Evolutionary conservation across 2,797 vertebrate species (phyloP).

Genomic region (Merluccius polli): DNA sequence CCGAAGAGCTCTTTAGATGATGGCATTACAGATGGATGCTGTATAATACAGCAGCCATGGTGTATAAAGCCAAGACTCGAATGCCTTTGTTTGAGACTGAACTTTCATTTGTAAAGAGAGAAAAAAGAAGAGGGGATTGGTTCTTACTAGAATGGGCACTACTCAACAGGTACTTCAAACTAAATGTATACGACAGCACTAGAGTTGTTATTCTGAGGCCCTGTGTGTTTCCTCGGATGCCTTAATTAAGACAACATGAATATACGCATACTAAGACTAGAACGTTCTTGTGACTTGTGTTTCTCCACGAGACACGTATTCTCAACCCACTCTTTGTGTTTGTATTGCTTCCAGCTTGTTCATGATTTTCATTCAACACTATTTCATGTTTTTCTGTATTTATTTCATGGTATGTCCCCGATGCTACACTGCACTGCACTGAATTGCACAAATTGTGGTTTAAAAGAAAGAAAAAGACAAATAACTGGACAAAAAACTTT

Average conservation of each 20-base stretch:
- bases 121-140: conserved; percentile 8
- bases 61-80: not conserved
- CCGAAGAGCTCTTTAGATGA: not conserved
- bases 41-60: not conserved
- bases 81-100: conserved; percentile 7
- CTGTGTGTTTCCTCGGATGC: conserved; percentile 38
- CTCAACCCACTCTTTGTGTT: not conserved
- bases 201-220: conserved; percentile 28
- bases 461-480: conserved; percentile 3
- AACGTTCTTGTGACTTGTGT: not conserved
- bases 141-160: conserved; percentile 22
- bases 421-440: conserved; percentile 46
- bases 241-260: conserved; percentile 40
- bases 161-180: conserved; percentile 23
- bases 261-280: not conserved
- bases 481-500: not conserved
- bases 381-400: not conserved
- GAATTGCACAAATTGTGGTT: conserved; percentile 55
- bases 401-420: conserved; percentile 7
- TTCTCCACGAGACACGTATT: not conserved
- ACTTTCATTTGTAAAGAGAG: not conserved
- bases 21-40: not conserved
- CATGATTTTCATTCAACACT: not conserved
- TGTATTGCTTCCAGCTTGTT: not conserved
- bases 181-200: not conserved